Conservation (phyloP, 2,113 vertebrate genomes). For the Phoxinus phoxinus region DNA sequence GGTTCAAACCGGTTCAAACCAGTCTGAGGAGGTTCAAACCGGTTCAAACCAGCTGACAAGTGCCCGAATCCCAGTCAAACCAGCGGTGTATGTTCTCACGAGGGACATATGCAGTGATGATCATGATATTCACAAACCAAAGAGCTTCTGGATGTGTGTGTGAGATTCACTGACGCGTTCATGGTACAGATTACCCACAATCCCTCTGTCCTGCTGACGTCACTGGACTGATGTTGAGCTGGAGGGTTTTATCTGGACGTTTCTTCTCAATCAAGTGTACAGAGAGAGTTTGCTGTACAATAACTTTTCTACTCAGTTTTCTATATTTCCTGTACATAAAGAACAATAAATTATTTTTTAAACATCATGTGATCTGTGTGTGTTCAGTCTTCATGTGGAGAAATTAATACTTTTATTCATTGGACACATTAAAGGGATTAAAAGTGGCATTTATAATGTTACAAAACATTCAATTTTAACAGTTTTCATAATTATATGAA, state of each 20-base stretch:
- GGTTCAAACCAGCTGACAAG: conserved; percentile 5
- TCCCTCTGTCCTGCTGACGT: conserved; percentile 13
- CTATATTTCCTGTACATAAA: conserved; percentile 77
- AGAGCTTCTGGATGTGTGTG: neutral
- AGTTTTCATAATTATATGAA: neutral
- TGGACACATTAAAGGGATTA: neutral
- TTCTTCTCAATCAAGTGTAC: conserved; percentile 73
- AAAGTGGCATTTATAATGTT: neutral
- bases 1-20: no score
- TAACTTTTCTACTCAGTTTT: conserved; percentile 78
- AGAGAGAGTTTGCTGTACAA: conserved; percentile 74
- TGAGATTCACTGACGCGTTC: conserved; percentile 41
- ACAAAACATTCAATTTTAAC: neutral
- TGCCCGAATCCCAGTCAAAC: neutral
- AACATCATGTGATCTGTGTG: conserved; percentile 52
- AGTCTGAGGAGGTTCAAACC: neutral
- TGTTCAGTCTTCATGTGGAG: neutral
- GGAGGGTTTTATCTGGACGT: neutral
- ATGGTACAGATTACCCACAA: conserved; percentile 28
- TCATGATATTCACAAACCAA: conserved; percentile 21
- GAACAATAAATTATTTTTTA: conserved; percentile 84
- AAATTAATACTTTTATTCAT: neutral
- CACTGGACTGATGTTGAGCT: neutral
- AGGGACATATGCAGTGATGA: neutral
- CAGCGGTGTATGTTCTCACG: neutral